A percentile compares a stretch with the other conserved stretches of the same genome.
phyloP scores from a whole-genome alignment of 1,140 invertebrate species.

The Drosophila dunni region DNA sequence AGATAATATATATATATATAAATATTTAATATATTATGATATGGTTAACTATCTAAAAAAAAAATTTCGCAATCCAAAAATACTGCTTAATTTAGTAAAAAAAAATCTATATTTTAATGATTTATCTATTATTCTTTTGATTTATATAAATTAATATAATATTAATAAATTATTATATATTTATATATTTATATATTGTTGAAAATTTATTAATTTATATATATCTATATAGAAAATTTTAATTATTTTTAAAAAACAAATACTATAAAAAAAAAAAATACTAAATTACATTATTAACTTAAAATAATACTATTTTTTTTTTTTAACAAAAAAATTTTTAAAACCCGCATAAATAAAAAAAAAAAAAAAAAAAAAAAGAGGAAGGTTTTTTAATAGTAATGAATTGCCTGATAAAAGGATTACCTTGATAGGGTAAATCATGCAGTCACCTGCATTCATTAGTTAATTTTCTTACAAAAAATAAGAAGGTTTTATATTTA shows the following conservation, averaged over 20 bases:
- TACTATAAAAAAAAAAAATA: slow-evolving; percentile 21
- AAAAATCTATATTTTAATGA: slow-evolving; percentile 27
- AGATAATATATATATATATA: slow-evolving; percentile 62
- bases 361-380: slow-evolving; percentile 76
- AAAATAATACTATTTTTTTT: background rate
- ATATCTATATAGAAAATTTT: slow-evolving; percentile 37
- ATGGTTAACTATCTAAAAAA: slow-evolving; percentile 55
- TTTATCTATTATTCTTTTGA: slow-evolving; percentile 42
- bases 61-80: slow-evolving; percentile 54
- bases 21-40: slow-evolving; percentile 59
- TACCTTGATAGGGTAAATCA: slow-evolving; percentile 86
- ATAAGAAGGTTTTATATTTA: slow-evolving; percentile 81
- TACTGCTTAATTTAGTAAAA: slow-evolving; percentile 28
- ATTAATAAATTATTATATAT: slow-evolving; percentile 51
- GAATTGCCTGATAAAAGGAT: slow-evolving; percentile 86
- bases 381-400: slow-evolving; percentile 74
- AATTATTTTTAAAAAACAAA: slow-evolving; percentile 32
- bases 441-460: slow-evolving; percentile 47
- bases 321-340: slow-evolving; percentile 5
- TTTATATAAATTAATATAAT: slow-evolving; percentile 53
- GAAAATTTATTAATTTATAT: slow-evolving; percentile 10
- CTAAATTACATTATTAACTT: slow-evolving; percentile 13
- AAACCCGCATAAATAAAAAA: slow-evolving; percentile 53
- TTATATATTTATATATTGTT: slow-evolving; percentile 47
- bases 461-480: slow-evolving; percentile 27